Percentiles rank a stretch among this genome's conserved stretches.
These are phyloP conservation scores for Coenobita brevimanus DNA, from an alignment of 1,140 invertebrate genomes.

Conservation along the genomic window DNA sequence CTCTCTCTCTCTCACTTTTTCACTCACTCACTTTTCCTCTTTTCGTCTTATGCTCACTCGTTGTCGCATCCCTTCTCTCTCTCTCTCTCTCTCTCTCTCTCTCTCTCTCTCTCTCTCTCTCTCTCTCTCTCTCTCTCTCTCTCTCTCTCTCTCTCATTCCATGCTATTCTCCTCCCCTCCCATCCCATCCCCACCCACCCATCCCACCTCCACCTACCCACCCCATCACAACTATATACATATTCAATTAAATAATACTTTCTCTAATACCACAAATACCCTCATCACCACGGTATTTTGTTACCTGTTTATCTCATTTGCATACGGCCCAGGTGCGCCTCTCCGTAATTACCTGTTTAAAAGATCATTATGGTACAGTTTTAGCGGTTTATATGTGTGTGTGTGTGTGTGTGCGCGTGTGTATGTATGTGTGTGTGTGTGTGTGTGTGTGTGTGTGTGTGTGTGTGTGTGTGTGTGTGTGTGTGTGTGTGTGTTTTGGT, in stretches of 20 bases:
- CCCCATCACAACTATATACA: no score
- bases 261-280: no score
- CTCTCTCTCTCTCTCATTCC: background rate
- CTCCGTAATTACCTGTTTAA: background rate
- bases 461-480: slow-evolving; percentile 20
- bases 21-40: background rate
- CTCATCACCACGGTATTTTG: background rate
- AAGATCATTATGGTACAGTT: background rate
- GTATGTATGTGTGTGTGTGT: background rate
- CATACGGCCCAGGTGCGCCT: background rate
- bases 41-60: background rate
- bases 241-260: no score
- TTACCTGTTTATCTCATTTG: background rate
- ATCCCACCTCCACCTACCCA: background rate
- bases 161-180: no score
- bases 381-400: background rate
- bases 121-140: background rate
- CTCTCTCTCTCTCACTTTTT: background rate
- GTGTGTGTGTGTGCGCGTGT: background rate
- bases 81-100: background rate
- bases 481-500: no score
- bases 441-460: background rate
- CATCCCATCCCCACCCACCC: background rate
- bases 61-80: background rate
- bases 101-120: background rate